Conservation (phyloP, 2,888 invertebrate genomes). For the Ophioninae sp. region DNA sequence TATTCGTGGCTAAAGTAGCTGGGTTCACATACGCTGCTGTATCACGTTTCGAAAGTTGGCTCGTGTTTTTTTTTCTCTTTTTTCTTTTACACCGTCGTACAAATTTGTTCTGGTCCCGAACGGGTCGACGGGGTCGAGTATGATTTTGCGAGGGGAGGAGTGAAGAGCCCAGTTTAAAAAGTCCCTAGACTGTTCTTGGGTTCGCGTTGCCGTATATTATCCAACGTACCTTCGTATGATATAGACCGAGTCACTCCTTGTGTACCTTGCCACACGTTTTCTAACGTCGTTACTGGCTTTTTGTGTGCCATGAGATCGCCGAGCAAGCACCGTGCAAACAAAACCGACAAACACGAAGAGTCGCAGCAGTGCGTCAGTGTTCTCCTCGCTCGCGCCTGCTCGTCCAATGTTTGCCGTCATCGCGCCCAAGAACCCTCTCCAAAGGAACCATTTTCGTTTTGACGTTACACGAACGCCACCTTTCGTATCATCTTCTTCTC, state of each 20-base stretch:
- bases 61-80: slow-evolving; percentile 18
- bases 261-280: slow-evolving; percentile 72
- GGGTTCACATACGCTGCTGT: slow-evolving; percentile 32
- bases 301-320: slow-evolving; percentile 58
- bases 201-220: slow-evolving; percentile 39
- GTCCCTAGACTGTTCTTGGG: slow-evolving; percentile 35
- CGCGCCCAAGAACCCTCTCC: slow-evolving; percentile 16
- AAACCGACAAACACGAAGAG: slow-evolving; percentile 66
- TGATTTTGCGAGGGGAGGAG: slow-evolving; percentile 29
- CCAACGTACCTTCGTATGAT: slow-evolving; percentile 31
- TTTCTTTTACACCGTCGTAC: slow-evolving; percentile 67
- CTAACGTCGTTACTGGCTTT: slow-evolving; percentile 68
- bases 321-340: slow-evolving; percentile 68
- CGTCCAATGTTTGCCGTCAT: slow-evolving; percentile 62
- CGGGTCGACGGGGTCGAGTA: slow-evolving; percentile 41
- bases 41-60: slow-evolving; percentile 48
- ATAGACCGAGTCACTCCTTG: slow-evolving; percentile 61
- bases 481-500: slow-evolving; percentile 61
- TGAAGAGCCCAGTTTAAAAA: slow-evolving; percentile 5
- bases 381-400: slow-evolving; percentile 44
- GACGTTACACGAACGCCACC: slow-evolving; percentile 59
- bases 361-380: slow-evolving; percentile 60
- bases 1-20: slow-evolving; percentile 10
- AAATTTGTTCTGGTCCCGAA: slow-evolving; percentile 69
- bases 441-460: slow-evolving; percentile 44